These are phyloP conservation scores for Lasius platythorax DNA, from an alignment of 2,888 invertebrate genomes.

Conservation along the genomic window DNA sequence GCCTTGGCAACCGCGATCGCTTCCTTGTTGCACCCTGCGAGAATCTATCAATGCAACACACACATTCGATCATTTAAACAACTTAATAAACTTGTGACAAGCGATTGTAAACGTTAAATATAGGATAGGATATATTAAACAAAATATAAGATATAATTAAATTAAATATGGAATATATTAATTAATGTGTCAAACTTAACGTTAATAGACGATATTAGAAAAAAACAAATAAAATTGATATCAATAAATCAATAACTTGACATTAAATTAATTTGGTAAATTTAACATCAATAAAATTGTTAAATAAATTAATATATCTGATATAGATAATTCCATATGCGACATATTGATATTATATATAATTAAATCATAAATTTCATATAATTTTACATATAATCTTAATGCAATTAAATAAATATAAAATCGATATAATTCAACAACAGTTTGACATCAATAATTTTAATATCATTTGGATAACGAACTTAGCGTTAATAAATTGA, in stretches of 20 bases:
- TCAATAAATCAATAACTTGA: background rate
- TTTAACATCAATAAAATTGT: background rate
- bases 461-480: background rate
- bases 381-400: background rate
- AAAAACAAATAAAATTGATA: background rate
- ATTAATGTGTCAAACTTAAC: background rate
- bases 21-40: constrained; percentile 92
- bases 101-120: background rate
- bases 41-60: constrained; percentile 86
- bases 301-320: background rate
- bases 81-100: background rate
- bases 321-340: background rate
- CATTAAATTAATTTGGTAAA: background rate
- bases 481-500: background rate
- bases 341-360: background rate
- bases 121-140: too few species aligned
- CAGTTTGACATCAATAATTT: background rate
- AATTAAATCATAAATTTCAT: background rate
- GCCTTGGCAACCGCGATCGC: constrained; percentile 92
- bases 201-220: background rate
- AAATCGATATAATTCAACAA: background rate
- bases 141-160: too few species aligned
- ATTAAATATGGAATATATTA: background rate
- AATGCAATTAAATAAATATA: background rate
- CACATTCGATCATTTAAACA: constrained; percentile 36